phyloP scores from a whole-genome alignment of 2,888 invertebrate species.

The Leptinotarsa juncta region DNA sequence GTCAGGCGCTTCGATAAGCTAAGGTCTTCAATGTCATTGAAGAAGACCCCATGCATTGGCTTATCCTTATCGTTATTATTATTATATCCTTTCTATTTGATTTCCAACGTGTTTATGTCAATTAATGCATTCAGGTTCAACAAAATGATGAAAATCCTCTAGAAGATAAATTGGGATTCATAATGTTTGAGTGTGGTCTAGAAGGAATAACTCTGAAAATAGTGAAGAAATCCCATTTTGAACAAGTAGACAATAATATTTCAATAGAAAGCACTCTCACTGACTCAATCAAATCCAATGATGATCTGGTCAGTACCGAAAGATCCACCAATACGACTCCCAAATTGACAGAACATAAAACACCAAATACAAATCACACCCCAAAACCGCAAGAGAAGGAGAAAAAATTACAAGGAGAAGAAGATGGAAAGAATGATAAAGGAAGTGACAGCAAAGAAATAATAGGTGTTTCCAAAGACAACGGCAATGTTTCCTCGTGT shows the following conservation, averaged over 20 bases:
- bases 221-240: constrained; percentile 80
- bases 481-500: constrained; percentile 86
- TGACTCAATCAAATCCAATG: constrained; percentile 47
- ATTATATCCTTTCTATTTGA: too few species aligned
- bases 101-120: too few species aligned
- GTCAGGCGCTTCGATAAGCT: too few species aligned
- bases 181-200: constrained; percentile 96
- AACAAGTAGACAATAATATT: constrained; percentile 66
- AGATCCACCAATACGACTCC: constrained; percentile 51
- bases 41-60: too few species aligned
- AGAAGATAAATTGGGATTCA: constrained; percentile 84
- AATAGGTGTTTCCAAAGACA: constrained; percentile 68
- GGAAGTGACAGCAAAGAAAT: constrained; percentile 51
- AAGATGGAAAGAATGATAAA: constrained; percentile 37
- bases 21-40: too few species aligned
- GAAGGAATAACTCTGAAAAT: constrained; percentile 89
- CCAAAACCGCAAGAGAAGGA: constrained; percentile 35
- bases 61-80: too few species aligned
- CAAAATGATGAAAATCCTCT: constrained; percentile 62
- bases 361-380: constrained; percentile 19
- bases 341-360: constrained; percentile 44
- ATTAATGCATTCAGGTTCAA: constrained; percentile 34
- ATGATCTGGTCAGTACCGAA: constrained; percentile 44
- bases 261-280: constrained; percentile 41
- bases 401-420: constrained; percentile 42